A percentile compares a stretch with the other conserved stretches of the same genome.
These are phyloP conservation scores for Bimastos eiseni DNA, from an alignment of 2,888 invertebrate genomes.

Conservation along the genomic window DNA sequence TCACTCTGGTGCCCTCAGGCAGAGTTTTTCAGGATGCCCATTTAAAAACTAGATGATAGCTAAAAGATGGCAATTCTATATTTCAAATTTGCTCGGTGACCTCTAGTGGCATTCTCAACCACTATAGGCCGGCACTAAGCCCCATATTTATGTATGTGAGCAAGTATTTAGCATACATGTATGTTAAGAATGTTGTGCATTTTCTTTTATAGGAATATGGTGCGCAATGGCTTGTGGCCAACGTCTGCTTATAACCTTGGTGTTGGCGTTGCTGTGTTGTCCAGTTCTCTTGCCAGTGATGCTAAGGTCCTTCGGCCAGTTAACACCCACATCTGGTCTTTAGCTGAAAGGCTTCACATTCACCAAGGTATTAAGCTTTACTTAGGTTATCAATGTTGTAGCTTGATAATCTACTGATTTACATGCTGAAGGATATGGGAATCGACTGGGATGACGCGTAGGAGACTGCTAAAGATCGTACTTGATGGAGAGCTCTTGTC, in stretches of 20 bases:
- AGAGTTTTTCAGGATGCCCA: no score
- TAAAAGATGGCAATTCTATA: no score
- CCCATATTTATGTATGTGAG: neutral
- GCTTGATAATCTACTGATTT: neutral
- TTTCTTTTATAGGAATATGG: conserved; percentile 59
- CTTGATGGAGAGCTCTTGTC: no score
- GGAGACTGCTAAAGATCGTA: no score
- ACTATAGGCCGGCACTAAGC: no score
- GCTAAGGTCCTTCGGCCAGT: conserved; percentile 52
- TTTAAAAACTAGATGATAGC: no score
- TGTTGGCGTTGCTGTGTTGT: conserved; percentile 56
- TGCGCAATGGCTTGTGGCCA: conserved; percentile 65
- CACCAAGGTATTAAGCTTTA: conserved; percentile 47
- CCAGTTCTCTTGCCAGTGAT: conserved; percentile 57
- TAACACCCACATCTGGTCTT: conserved; percentile 51
- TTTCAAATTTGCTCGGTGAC: no score
- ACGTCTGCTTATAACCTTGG: conserved; percentile 63
- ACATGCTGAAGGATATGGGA: no score
- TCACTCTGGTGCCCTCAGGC: no score
- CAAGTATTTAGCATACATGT: neutral
- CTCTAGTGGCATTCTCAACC: no score
- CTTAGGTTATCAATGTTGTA: neutral
- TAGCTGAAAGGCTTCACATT: conserved; percentile 49
- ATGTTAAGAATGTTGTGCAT: conserved; percentile 4
- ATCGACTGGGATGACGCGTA: no score